Conservation (phyloP, 2,888 invertebrate species). For the Dilophus febrilis region DNA sequence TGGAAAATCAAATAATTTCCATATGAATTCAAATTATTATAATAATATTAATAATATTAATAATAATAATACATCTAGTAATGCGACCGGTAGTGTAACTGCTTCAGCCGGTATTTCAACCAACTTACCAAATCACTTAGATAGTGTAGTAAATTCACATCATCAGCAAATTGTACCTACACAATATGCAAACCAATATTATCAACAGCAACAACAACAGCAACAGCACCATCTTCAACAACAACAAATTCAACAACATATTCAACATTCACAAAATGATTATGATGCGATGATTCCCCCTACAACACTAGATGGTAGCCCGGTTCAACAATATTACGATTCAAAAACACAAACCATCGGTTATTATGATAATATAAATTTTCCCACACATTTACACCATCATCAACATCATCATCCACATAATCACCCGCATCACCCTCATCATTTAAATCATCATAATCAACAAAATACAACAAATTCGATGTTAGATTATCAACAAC, state of each 20-base stretch:
- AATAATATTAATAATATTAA: conserved; percentile 18
- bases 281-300: conserved; percentile 19
- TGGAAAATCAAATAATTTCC: conserved; percentile 18
- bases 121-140: background rate
- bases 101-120: background rate
- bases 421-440: background rate
- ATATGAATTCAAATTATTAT: conserved; percentile 20
- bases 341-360: conserved; percentile 18
- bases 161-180: conserved; percentile 1
- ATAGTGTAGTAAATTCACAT: no score
- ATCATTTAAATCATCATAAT: conserved; percentile 5
- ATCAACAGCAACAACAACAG: conserved; percentile 6
- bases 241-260: no score
- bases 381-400: conserved; percentile 8
- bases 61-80: background rate
- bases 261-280: no score
- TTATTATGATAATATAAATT: conserved; percentile 23
- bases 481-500: background rate
- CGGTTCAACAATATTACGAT: conserved; percentile 19
- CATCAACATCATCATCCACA: no score
- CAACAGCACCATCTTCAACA: background rate
- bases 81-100: background rate
- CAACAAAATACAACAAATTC: background rate
- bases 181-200: conserved; percentile 18
- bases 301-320: no score